Percentiles rank a stretch among this genome's conserved stretches.
Conservation (phyloP, 2,113 vertebrate genomes). For the Marmota monax region DNA sequence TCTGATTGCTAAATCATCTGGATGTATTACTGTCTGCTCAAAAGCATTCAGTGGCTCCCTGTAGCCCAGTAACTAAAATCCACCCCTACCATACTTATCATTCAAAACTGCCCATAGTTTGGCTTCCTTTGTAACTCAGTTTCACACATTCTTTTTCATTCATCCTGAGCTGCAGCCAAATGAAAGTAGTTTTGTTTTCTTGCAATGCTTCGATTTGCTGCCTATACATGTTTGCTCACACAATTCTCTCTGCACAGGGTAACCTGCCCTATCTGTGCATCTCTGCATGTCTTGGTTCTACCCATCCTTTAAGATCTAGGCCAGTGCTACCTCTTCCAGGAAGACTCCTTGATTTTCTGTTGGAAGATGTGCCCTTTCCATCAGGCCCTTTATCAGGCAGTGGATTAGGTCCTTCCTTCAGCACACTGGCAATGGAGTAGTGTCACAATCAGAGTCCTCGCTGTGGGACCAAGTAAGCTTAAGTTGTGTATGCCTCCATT, state of each 20-base stretch:
- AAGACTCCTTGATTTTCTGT: background rate
- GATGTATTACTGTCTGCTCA: background rate
- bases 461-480: background rate
- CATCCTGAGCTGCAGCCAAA: background rate
- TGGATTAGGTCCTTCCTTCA: background rate
- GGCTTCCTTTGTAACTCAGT: slow-evolving; percentile 16
- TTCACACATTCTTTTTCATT: background rate
- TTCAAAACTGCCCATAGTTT: background rate
- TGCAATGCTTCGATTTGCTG: background rate
- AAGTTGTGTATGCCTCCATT: background rate
- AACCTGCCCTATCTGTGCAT: background rate
- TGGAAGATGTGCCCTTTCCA: background rate
- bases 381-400: background rate
- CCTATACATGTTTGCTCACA: background rate
- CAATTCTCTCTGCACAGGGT: background rate
- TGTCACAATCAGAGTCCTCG: background rate
- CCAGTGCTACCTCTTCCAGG: background rate
- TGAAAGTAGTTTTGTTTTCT: background rate
- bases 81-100: background rate
- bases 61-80: slow-evolving; percentile 34
- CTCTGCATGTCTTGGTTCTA: background rate
- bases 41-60: slow-evolving; percentile 43
- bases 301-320: background rate
- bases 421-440: background rate
- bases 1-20: background rate